Conservation (phyloP, 2,113 vertebrate genomes). For the Polypterus senegalus region DNA sequence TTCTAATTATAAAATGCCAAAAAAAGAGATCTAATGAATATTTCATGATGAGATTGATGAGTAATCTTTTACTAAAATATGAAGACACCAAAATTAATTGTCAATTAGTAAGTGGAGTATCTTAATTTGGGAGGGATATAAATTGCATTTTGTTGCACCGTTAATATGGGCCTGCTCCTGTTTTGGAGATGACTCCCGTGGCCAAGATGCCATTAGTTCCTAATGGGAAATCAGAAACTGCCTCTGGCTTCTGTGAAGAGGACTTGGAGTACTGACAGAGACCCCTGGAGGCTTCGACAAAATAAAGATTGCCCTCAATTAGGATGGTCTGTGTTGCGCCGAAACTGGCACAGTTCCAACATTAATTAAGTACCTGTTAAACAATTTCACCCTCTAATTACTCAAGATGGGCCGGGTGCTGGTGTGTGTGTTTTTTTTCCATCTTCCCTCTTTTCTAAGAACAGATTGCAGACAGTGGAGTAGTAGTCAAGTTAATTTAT, state of each 20-base stretch:
- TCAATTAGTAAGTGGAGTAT: conserved; percentile 63
- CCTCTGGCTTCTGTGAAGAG: conserved; percentile 37
- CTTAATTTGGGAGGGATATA: conserved; percentile 61
- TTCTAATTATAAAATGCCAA: conserved; percentile 35
- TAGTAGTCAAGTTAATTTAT: conserved; percentile 25
- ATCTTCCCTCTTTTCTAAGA: neutral
- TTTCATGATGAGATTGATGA: conserved; percentile 65
- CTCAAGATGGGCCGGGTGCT: conserved; percentile 41
- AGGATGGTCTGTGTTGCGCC: conserved; percentile 47
- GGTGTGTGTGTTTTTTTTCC: conserved; percentile 11
- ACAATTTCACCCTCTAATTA: conserved; percentile 49
- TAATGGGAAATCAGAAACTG: conserved; percentile 56
- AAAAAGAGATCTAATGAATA: conserved; percentile 53
- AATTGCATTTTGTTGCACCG: conserved; percentile 35
- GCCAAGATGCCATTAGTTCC: conserved; percentile 46
- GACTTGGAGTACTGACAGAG: conserved; percentile 31
- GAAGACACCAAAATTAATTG: conserved; percentile 74
- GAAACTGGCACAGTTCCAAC: conserved; percentile 43
- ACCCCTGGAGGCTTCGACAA: conserved; percentile 31
- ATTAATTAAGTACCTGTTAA: conserved; percentile 72
- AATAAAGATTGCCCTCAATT: conserved; percentile 59
- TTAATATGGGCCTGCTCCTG: conserved; percentile 23
- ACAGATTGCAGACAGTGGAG: conserved; percentile 2
- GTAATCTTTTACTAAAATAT: conserved; percentile 64
- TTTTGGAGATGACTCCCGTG: conserved; percentile 22